Base-by-base conservation (phyloP, 2,113 vertebrate genomes). In the Antigone vipio region DNA sequence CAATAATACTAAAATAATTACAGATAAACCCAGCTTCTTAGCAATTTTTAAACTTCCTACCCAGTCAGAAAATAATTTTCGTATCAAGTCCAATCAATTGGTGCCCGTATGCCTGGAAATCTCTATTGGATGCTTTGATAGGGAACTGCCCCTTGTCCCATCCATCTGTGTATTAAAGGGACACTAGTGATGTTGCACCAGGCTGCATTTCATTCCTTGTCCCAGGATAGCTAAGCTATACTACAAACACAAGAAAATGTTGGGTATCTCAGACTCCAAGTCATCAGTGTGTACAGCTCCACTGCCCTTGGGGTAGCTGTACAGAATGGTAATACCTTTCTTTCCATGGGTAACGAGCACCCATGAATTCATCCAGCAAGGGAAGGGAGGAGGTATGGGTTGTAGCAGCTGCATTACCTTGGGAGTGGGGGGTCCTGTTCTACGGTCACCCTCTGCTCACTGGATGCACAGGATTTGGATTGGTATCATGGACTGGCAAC, bases 41-140 rank as follows among this genome's bases (percentile, higher is more conserved):
- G 55, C 3, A 12, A 4, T 40, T 49, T 88, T 62, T 84, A 7
- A 52, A 67, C 42, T 71, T 81, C n/a, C 55, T 79, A 38, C 15
- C 26, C 9, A 26, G 9, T 12, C 38, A 67, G 34, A 50, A 85
- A 59, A 56, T 24, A 52, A 14, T 71, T 49, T 59, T 89, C n/a
- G 45, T 14, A 27, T 40, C 13, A 34, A 52, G 13, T 67, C 69
- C 47, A 67, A 74, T 40, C 9, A 42, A 2, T 59, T 17, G 23
- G 4, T 50, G 22, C n/a, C 32, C 62, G n/a, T 45, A 50, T 34
- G 20, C 45, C 38, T 45, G 22, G 55, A 81, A 80, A 74, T 62
- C 0, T 1, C 10, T 44, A 0, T 14, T 42, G 49, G 32, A n/a
- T 44, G 23, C 15, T 73, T 50, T 56, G 53, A 47, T 50, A 49